Conservation (phyloP, 92 coral and sea anemone species). For the Paragorgia papillata region DNA sequence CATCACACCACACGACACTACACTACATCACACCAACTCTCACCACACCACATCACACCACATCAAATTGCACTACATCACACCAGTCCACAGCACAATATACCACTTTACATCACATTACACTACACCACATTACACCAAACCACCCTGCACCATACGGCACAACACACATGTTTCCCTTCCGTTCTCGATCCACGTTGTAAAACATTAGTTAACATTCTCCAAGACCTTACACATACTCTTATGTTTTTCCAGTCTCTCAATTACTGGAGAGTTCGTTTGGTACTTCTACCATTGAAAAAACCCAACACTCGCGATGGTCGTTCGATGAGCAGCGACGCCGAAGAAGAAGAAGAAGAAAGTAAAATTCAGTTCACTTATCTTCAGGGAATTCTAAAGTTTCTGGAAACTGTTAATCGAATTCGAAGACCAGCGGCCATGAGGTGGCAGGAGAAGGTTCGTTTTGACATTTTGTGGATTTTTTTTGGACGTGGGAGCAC, state of each 20-base stretch:
- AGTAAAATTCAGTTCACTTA: conserved; percentile 54
- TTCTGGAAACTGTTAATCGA: conserved; percentile 88
- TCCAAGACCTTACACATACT: too few species aligned
- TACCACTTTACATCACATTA: not conserved
- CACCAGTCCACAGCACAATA: not conserved
- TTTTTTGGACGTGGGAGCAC: not conserved
- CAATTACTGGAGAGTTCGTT: conserved; percentile 87
- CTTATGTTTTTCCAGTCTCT: too few species aligned
- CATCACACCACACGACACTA: conserved; percentile 14
- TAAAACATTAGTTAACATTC: too few species aligned
- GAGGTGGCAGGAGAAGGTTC: conserved; percentile 11
- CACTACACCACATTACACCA: not conserved
- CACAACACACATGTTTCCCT: too few species aligned
- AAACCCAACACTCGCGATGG: conserved; percentile 57
- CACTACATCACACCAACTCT: conserved; percentile 3
- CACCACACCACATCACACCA: conserved; percentile 2
- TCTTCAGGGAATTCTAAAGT: conserved; percentile 81
- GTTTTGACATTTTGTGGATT: not conserved
- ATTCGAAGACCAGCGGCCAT: conserved; percentile 66
- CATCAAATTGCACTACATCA: not conserved
- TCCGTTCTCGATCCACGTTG: too few species aligned
- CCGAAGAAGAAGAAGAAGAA: conserved; percentile 34
- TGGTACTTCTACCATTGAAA: conserved; percentile 75
- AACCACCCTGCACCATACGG: not conserved
- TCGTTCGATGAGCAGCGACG: conserved; percentile 49